These are phyloP conservation scores for Heliconius erato DNA, from an alignment of 2,888 invertebrate genomes.

Conservation along the genomic window DNA sequence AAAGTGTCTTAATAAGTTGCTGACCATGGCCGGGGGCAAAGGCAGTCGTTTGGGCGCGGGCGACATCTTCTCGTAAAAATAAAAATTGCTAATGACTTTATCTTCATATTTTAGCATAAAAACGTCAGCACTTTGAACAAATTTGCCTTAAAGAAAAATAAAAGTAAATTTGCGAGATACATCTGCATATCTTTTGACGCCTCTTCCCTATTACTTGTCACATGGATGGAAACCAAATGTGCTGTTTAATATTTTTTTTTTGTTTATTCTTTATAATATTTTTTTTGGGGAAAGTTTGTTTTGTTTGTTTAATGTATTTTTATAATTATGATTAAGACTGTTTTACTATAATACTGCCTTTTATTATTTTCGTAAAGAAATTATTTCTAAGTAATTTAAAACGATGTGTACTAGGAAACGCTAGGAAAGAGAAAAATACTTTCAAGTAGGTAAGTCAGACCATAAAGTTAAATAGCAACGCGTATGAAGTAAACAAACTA, in stretches of 20 bases:
- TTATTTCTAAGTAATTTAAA: background rate
- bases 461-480: background rate
- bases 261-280: background rate
- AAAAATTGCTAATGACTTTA: slow-evolving; percentile 80
- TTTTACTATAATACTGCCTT: background rate
- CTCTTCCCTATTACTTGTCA: slow-evolving; percentile 69
- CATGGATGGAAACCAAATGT: slow-evolving; percentile 72
- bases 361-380: background rate
- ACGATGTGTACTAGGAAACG: background rate
- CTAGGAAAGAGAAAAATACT: background rate
- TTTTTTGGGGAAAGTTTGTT: background rate
- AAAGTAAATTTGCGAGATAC: slow-evolving; percentile 70
- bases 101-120: slow-evolving; percentile 84
- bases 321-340: background rate
- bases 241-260: slow-evolving; percentile 63
- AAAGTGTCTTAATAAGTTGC: slow-evolving; percentile 62
- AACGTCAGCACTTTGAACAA: slow-evolving; percentile 74
- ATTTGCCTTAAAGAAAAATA: slow-evolving; percentile 67
- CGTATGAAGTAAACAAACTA: background rate
- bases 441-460: background rate
- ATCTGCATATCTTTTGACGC: slow-evolving; percentile 81
- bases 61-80: slow-evolving; percentile 76
- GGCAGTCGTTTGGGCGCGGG: slow-evolving; percentile 62
- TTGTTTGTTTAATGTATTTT: background rate
- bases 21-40: slow-evolving; percentile 68